Evolutionary conservation across 2,113 vertebrate genomes (phyloP).

Genomic region (Felis catus): F.catus_Fca126_mat1.0 CM031414.1:128435001-128435500

Average conservation of each 20-base stretch:
- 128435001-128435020: neutral
- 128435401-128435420: neutral
- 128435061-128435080: neutral
- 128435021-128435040: neutral
- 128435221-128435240: constrained; percentile 85
- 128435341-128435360: constrained; percentile 86
- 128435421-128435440: neutral
- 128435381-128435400: neutral
- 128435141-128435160: constrained; percentile 65
- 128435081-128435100: neutral
- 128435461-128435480: rapidly evolving
- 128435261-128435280: constrained; percentile 81
- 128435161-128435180: constrained; percentile 65
- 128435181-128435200: constrained; percentile 84
- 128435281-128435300: constrained; percentile 87
- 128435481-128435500: neutral
- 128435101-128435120: neutral
- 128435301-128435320: constrained; percentile 89
- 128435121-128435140: neutral
- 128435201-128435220: constrained; percentile 85
- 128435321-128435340: constrained; percentile 91
- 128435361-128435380: constrained; percentile 84
- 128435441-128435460: rapidly evolving
- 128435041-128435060: neutral
- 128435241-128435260: constrained; percentile 85